Conservation (phyloP, 2,888 invertebrate species). For the Prenolepis imparis region DNA sequence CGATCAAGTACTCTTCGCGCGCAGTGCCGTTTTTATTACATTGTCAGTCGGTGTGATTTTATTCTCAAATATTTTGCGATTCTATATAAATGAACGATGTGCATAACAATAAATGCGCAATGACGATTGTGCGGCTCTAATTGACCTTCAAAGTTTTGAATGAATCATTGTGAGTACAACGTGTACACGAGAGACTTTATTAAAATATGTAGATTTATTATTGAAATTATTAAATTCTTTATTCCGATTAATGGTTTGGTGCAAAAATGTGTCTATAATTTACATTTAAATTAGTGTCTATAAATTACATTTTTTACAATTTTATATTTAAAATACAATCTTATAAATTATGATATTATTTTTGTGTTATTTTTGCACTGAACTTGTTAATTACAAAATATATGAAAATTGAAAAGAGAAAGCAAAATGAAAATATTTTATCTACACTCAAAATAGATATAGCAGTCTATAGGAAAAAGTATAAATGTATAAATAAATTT, state of each 20-base stretch:
- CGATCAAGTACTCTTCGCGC: not conserved
- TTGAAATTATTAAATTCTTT: not conserved
- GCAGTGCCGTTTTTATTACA: conserved; percentile 15
- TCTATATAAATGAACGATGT: not conserved
- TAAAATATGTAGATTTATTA: not conserved
- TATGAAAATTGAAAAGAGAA: not conserved
- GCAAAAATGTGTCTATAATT: not conserved
- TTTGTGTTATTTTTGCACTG: not conserved
- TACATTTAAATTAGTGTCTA: too few relatives aligned
- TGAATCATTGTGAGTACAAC: not conserved
- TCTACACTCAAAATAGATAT: not conserved
- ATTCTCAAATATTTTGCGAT: not conserved
- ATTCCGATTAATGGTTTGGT: not conserved
- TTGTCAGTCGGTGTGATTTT: not conserved
- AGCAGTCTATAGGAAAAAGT: not conserved
- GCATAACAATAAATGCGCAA: not conserved
- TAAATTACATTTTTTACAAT: not conserved
- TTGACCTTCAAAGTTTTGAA: not conserved
- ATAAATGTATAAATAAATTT: not conserved
- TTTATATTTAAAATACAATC: not conserved
- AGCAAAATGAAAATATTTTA: not conserved
- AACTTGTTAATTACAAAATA: not conserved
- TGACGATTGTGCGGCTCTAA: not conserved
- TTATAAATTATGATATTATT: not conserved
- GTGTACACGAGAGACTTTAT: not conserved